Evolutionary conservation across 2,113 vertebrate species (phyloP), one percentile per base, ranked within the genome.

Genomic region (Puntigrus tetrazona): DNA sequence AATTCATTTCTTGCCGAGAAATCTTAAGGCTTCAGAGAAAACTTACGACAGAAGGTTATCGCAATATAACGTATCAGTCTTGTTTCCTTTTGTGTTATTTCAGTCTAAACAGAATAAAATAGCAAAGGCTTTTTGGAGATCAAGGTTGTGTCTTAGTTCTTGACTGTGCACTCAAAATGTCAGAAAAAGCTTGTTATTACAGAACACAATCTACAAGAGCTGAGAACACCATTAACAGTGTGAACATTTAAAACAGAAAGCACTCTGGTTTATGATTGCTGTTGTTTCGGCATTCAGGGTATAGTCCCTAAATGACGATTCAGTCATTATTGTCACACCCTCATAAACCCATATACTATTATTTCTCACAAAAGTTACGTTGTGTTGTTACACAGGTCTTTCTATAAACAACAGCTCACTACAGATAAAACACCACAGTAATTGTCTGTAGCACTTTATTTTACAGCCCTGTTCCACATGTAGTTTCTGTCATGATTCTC

Each of bases 211-310:
- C 27, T 31, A 1, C 45, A 50, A 72, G 0, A 76, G 74, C 74
- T 14, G 52, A 41, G 52, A 34, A 78, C 13, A 59, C 52, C 31
- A 57, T 57, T 78, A 59, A 78, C 11, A 27, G 55, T 50, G 7
- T 76, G 73, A 78, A 59, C 52, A 38, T 41, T 78, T 10, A 41
- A 47, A 57, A 57, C 52, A 57, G 52, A 57, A 57, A n/a, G 52
- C 52, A 57, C 76, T 59, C 31, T 43, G 47, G 29, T 36, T 36
- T 27, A 61, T 2, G 18, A 34, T 61, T 34, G 1, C 55, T 41
- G 22, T 2, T 78, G 20, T 27, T 41, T 78, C 4, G 27, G 14
- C 29, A 34, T 31, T 31, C 31, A 76, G 18, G 8, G 18, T 47
- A 47, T 14, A 31, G 73, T 76, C n/a, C 38, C 10, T n/a, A 22